Evolutionary conservation across 2,797 vertebrate genomes (phyloP), one percentile per base, ranked within the genome.

Genomic region (Spea hammondii): DNA sequence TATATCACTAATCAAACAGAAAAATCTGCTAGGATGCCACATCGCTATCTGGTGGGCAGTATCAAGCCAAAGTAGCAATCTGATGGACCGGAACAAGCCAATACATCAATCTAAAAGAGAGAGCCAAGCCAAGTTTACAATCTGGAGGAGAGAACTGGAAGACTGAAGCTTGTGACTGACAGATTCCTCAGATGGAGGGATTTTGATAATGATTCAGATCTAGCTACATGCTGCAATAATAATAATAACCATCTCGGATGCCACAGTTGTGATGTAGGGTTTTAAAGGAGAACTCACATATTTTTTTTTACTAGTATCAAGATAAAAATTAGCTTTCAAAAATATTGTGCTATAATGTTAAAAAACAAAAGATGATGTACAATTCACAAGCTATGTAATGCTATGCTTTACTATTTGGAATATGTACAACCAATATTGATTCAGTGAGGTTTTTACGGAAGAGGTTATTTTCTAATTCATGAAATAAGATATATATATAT

Each of bases 81-180:
- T 80, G 79, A 80, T 71, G 14, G 59, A 74, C 57, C 57, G 68
- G 50, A 76, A 72, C 53, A 80, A 71, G 74, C 73, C 74, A 78
- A 68, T 32, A 82, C 53, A 82, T 60, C 79, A 73, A 65, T 77
- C 49, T 82, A 70, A 77, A 53, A 17, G 64, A 51, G 59, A 78
- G 49, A 69, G 70, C 70, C 45, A 49, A 77, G 70, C 80, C 70
- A 78, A 49, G 10, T 47, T n/a, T 62, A 57, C 79, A 82, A 67
- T 49, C 75, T 77, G 50, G 70, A 49, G 64, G 69, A 2, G 48
- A 53, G 59, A 76, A 69, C 65, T 77, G 14, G 57, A 65, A 69
- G 65, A 70, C 55, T 55, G 48, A 75, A 71, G 70, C 55, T n/a
- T 64, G 14, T 49, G 66, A 68, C 54, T 69, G 75, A 67, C 74